Evolutionary conservation across 1,140 invertebrate genomes (phyloP), one percentile per base, ranked within the genome.

Genomic region (Leptestheria dahalacensis): DNA sequence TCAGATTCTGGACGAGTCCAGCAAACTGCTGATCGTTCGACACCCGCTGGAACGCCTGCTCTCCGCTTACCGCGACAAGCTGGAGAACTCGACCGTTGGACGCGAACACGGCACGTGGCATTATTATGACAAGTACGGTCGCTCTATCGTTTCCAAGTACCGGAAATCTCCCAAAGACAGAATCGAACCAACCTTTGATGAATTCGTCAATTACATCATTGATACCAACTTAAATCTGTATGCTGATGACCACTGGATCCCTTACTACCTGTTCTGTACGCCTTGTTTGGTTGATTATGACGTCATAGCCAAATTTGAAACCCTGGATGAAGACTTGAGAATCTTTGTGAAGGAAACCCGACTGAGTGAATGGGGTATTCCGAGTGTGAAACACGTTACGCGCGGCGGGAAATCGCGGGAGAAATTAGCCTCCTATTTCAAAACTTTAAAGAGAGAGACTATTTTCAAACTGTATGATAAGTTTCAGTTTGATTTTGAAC

Each of bases 221-320:
- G 60, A 67, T 29, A 66, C 64, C 20, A 65, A 69, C 47, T 66
- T 74, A 11, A 53, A 65, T 11, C 48, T 60, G 2, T 65, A 68
- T 28, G 53, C 65, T 20, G 71, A 83, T 63, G 82, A 83, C 64
- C 85, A 88, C 67, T 88, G 85, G 85, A 78, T 80, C 20, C 82
- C 83, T 0, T 81, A 82, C 60, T 80, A 83, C 65, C 73, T 79
- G 61, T 80, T 83, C 63, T 88, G 85, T 63, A 82, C 83, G 11
- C 85, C 85, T 0, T 88, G 86, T 70, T 74, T 78, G 4, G 71
- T 87, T 0, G 77, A 83, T 54, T 88, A 79, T 64, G 85, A 91
- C 68, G 78, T 91, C 48, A 84, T 93, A 53, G 81, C 87, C 25
- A 91, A 92, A 73, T 92, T 90, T 69, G 88, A 93, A 73, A 91